Evolutionary conservation across 1,140 invertebrate species (phyloP), one percentile per base, ranked within the genome.

Genomic region (Telenomus remus): DNA sequence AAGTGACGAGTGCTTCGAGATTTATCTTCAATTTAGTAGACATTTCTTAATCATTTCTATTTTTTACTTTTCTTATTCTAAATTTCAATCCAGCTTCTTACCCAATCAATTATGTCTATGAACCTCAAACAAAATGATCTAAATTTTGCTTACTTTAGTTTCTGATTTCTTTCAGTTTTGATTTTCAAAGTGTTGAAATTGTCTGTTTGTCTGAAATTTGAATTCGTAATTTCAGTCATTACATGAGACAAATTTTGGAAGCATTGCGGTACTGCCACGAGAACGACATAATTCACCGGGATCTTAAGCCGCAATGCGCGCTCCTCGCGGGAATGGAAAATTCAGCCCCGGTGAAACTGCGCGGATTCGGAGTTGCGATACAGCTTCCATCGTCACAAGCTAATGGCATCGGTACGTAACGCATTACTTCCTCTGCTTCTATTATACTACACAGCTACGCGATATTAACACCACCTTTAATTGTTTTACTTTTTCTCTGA

Each of bases 331-430:
- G 95, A 43, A 94, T 96, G 80, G 98, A 99, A 86, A 99, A 99
- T 89, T 98, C 97, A 27, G 97, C 98, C 16, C 98, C 98, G 7
- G 95, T 99, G 71, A 99, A 99, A 89, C 89, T 99, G 19, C 96
- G 97, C 12, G 97, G 97, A n/a, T 99, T 99, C 85, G 96, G 97
- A 10, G 95, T 98, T 34, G 97, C 98, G 13, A 93, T 98, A 43
- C 96, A 98, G 84, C 89, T 98, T 65, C 93, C 94, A 8, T 92
- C 94, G 13, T 92, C 93, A 9, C 91, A 94, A 79, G 90, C 93
- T 71, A 93, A 93, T 74, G 92, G 92, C 64, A 92, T 93, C 81
- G 93, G 93, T 94, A 88, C 84, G 88, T 87, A 80, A 55, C 48
- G 63, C 16, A 16, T 70, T 39, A 51, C 66, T 69, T 55, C n/a